Conservation (phyloP, 2,113 vertebrate species). For the Sphaerodactylus townsendi region DNA sequence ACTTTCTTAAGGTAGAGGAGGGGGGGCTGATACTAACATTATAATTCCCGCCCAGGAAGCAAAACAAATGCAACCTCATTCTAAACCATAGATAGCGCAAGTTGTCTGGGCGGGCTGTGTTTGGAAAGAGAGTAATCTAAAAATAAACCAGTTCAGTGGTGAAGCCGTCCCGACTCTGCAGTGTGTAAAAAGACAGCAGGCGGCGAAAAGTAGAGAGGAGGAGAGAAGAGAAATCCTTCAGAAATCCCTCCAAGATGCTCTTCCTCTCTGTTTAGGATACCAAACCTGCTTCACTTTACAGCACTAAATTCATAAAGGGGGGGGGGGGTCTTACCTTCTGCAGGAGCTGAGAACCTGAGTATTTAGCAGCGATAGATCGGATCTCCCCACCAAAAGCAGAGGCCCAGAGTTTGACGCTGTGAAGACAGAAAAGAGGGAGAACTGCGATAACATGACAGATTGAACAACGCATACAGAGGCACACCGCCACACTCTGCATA, state of each 20-base stretch:
- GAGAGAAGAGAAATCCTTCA: slow-evolving; percentile 13
- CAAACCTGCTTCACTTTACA: slow-evolving; percentile 76
- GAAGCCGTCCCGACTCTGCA: slow-evolving; percentile 56
- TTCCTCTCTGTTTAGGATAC: slow-evolving; percentile 65
- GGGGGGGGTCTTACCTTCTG: slow-evolving; percentile 90
- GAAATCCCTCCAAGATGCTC: slow-evolving; percentile 46
- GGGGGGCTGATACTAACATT: not conserved
- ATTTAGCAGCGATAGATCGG: slow-evolving; percentile 98
- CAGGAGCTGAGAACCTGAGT: slow-evolving; percentile 97
- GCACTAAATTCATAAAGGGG: slow-evolving; percentile 47
- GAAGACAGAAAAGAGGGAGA: slow-evolving; percentile 43
- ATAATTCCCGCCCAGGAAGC: slow-evolving; percentile 31
- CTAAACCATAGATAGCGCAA: slow-evolving; percentile 48
- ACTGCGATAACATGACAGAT: slow-evolving; percentile 63
- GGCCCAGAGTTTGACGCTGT: slow-evolving; percentile 98
- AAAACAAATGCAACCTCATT: slow-evolving; percentile 36
- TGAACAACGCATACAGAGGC: slow-evolving; percentile 40
- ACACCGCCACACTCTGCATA: no score
- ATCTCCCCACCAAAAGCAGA: slow-evolving; percentile 98
- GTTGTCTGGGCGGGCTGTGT: slow-evolving; percentile 40
- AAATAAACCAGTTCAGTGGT: slow-evolving; percentile 62
- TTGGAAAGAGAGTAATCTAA: slow-evolving; percentile 62
- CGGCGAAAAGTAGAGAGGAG: slow-evolving; percentile 5
- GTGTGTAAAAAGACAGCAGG: slow-evolving; percentile 56
- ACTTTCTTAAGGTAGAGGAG: slow-evolving; percentile 46